Base-by-base conservation (phyloP, 2,113 vertebrate species). In the Tachycineta bicolor region DNA sequence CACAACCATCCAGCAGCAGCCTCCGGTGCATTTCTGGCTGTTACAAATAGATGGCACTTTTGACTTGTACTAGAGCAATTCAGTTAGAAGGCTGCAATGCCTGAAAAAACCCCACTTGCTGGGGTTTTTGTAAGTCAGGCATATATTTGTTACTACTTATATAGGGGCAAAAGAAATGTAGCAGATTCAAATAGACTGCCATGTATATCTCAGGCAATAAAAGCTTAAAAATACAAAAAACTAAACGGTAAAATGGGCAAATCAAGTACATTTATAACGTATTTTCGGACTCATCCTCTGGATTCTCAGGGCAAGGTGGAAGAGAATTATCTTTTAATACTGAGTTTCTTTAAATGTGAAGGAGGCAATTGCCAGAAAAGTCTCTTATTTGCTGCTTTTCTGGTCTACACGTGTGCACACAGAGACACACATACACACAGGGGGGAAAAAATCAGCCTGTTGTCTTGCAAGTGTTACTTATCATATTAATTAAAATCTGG, bases 401-500 rank as follows among this genome's bases (percentile, higher is more conserved):
- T 91, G 98, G 97, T 94, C 92, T 96, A 94, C 86, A 89, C 85
- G 68, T 90, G 83, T 96, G 90, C 94, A 87, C 87, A 77, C 89
- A 90, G 87, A 97, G 91, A 90, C 64, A 88, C 95, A 97, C 84
- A 96, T 23, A 95, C 90, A 92, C 97, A 97, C 80, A 62, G 12
- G 97, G 98, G 95, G 82, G 41, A 84, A 97, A 97, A 97, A 98
- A 98, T 97, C 98, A 98, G 98, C 97, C 98, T 98, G 98, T 98
- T 98, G 98, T 98, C 98, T 99, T 98, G 98, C 98, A 98, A 99
- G 98, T 99, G 98, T 99, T 99, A 99, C 99, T 99, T 99, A 99
- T 99, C 99, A 99, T 99, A 99, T 99, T 99, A 99, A 99, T 99
- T 99, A 99, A 99, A 99, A 99, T 99, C 98, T 99, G 98, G 98